Evolutionary conservation across 1,140 invertebrate species (phyloP), one percentile per base, ranked within the genome.

Genomic region (Battus philenor): DNA sequence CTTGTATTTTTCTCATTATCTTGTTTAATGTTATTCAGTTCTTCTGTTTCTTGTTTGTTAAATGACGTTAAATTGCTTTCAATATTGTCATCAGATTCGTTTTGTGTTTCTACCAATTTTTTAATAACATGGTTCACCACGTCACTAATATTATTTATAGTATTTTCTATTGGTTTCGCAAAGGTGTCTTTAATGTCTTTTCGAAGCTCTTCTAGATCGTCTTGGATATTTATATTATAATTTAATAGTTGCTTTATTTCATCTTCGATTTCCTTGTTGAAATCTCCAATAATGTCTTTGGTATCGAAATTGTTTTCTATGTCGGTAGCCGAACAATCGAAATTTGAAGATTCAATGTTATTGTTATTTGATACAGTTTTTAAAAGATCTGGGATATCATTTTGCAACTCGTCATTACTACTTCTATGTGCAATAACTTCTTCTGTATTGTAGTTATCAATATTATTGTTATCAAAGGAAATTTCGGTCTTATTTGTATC

Each of bases 191-290:
- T 79, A 27, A 87, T 87, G 57, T 87, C 86, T 64, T 76, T 81
- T 30, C 81, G 65, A 34, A 87, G 60, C 61, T 82, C 82, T 49
- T 85, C 70, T 56, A 87, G 61, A 50, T 87, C 86, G 26, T 86
- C 75, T 58, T 86, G 68, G 54, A 86, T 86, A 50, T 80, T 82
- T 12, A 82, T 80, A 47, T 82, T 85, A 50, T 82, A 81, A 58
- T 82, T 82, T 10, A 82, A 56, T 39, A 82, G 54, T 26, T 76
- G 69, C 47, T 79, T 85, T 29, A 88, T 78, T 79, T 88, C 87
- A 50, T 86, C 81, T 65, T 88, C 87, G 16, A 88, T 71, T 74
- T 88, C 87, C 66, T 86, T 86, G 41, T 86, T 87, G 53, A 89
- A 88, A 58, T 89, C 85, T 13, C 87, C 88, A 49, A 87, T 85